Base-by-base conservation (phyloP, 2,888 invertebrate genomes). In the Pherbina coryleti region DNA sequence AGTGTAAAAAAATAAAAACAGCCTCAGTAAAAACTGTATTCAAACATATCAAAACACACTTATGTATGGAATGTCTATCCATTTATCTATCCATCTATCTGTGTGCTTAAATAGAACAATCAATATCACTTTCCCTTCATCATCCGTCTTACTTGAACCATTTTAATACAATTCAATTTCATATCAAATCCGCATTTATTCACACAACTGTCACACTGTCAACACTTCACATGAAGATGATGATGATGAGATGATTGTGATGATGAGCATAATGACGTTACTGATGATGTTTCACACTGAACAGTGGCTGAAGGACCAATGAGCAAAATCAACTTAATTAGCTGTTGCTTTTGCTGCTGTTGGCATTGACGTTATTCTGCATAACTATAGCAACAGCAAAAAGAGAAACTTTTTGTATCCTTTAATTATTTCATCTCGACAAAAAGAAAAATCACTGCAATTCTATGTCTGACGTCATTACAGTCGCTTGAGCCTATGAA, bases 191-290 rank as follows among this genome's bases (percentile, higher is more conserved):
- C 72, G 60, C 66, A 78, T 53, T 9, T 49, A 62, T 17, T 37
- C 28, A 53, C 84, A 83, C 83, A 81, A 79, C 85, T 86, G 85
- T 84, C 86, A 85, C 84, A 83, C 84, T 85, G 83, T 85, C 86
- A 84, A 75, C 84, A 78, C 73, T 79, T 73, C 62, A 53, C 37
- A 53, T 17, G 37, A 44, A 51, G 51, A 44, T 5, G 69, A 37
- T 57, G 60, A 31, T 44, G 34, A n/a, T 25, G 44, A 31, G 37
- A 57, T 57, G 67, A 11, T 55, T 55, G 9, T 22, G 44, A 14
- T 0, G 44, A 14, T n/a, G 51, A n/a, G n/a, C n/a, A 17, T 37
- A 44, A 9, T n/a, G 44, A 14, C 37, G 9, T 22, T 37, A n/a
- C 4, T n/a, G 3, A 37, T 37, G 51, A 49, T 7, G 14, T 8